phyloP scores from a whole-genome alignment of 2,888 invertebrate genomes.

The Stegophylla sp. region DNA sequence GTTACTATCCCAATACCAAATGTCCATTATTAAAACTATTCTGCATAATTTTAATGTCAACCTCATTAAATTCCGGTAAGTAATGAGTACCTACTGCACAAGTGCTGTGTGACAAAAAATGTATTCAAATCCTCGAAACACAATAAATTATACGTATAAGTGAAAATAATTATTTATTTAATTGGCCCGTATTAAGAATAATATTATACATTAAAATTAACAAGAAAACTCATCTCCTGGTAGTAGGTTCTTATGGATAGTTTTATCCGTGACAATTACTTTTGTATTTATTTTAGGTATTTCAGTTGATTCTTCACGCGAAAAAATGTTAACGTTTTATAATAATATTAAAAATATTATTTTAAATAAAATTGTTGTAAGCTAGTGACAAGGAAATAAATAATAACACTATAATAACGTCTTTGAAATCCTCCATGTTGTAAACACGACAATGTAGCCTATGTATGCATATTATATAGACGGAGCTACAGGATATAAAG shows the following conservation, averaged over 20 bases:
- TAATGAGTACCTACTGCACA: not conserved
- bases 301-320: not conserved
- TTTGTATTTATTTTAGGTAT: slow-evolving; percentile 1
- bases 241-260: not conserved
- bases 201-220: not conserved
- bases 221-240: not conserved
- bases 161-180: not conserved
- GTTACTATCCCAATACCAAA: too few relatives aligned
- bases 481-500: slow-evolving; percentile 46
- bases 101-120: too few relatives aligned
- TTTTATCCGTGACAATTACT: not conserved
- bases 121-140: too few relatives aligned
- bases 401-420: not conserved
- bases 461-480: slow-evolving; percentile 40
- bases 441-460: slow-evolving; percentile 19
- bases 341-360: not conserved
- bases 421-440: slow-evolving; percentile 13
- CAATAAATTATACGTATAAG: not conserved
- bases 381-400: not conserved
- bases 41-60: too few relatives aligned
- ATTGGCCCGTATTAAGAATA: not conserved
- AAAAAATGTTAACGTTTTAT: not conserved
- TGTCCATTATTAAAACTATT: not conserved
- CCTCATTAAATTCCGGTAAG: not conserved
- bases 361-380: not conserved